Base-by-base conservation (phyloP, 2,888 invertebrate species). In the Thymelicus lineola region DNA sequence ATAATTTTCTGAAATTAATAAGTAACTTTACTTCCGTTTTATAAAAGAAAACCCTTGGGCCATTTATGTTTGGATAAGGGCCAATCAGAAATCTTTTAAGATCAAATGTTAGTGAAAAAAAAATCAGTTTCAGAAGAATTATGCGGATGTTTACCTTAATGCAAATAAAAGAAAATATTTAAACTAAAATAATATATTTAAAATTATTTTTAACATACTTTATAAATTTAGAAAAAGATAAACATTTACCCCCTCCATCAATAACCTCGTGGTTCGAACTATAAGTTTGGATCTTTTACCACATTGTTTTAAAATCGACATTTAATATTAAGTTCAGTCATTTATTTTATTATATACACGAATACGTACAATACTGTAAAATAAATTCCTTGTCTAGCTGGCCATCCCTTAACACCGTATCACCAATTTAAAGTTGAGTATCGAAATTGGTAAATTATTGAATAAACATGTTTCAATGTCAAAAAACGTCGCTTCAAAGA, bases 281-380 rank as follows among this genome's bases (percentile, higher is more conserved):
- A 50, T 9, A 50, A 17, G 15, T 48, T 48, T 6, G 15, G 17
- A 3, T 6, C 6, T 7, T 9, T 50, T n/a, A 50, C 14, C 14
- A 17, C 6, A 20, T 5, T 53, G 38, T 38, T 38, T 36, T 9
- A 1, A 7, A n/a, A 45, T 7, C 28, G 6, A 74, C 75, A 72
- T 58, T 70, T 45, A 53, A 67, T 53, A 20, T 53, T 53, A 20
- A 7, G 53, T 73, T 81, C 81, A 80, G 78, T 79, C 80, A 81
- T 73, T 82, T 83, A 84, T 82, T 86, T 83, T 88, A 87, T n/a
- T 88, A 78, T 89, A 78, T 89, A 89, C 84, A 88, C 76, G 83
- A 75, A 73, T 80, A 80, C 78, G 75, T 81, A 84, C 81, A 84
- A 76, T 75, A 79, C 77, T 75, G 78, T 79, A 80, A 53, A 15